Base-by-base conservation (phyloP, 2,797 vertebrate genomes). In the Pampus argenteus region DNA sequence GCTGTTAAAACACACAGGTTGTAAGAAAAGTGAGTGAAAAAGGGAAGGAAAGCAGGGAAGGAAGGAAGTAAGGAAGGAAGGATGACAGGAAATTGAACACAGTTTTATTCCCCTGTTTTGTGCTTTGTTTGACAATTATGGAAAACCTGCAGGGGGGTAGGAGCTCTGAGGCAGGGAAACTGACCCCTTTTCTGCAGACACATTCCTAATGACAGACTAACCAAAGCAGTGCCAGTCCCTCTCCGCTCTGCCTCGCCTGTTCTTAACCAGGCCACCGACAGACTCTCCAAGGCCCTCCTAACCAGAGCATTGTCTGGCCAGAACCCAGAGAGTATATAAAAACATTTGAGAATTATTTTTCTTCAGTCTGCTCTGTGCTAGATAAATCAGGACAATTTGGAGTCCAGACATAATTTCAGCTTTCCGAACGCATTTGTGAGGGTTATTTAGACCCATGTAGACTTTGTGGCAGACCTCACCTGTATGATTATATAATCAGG, bases 131-230 rank as follows among this genome's bases (percentile, higher is more conserved):
- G 78, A 84, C 72, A 84, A 78, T 82, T 73, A 77, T 56, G 58
- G 59, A 79, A 84, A 84, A 74, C 79, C 68, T 85, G 67, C 54
- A 69, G 64, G 71, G 61, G 75, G 74, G 61, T 49, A 49, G 56
- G 56, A 81, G 68, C 57, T 44, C 45, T 34, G 26, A 85, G 50
- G 68, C 60, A 64, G 71, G 25, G 65, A 76, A 83, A 81, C 76
- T 76, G 79, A 78, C 76, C 84, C 66, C 40, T 77, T 86, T 87
- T 70, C 62, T 69, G 29, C 51, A 71, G 71, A 74, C 65, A 57
- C 71, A 84, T 84, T 86, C 68, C 81, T 82, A 28, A 72, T 63
- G 70, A 84, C 5, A 59, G 51, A 62, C 66, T 61, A 86, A 85
- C 69, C 71, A 77, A 87, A 84, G 63, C 78, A 77, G 59, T 78